A percentile compares a stretch with the other conserved stretches of the same genome.
phyloP scores from a whole-genome alignment of 2,888 invertebrate species.

The Linnaemya tessellans region DNA sequence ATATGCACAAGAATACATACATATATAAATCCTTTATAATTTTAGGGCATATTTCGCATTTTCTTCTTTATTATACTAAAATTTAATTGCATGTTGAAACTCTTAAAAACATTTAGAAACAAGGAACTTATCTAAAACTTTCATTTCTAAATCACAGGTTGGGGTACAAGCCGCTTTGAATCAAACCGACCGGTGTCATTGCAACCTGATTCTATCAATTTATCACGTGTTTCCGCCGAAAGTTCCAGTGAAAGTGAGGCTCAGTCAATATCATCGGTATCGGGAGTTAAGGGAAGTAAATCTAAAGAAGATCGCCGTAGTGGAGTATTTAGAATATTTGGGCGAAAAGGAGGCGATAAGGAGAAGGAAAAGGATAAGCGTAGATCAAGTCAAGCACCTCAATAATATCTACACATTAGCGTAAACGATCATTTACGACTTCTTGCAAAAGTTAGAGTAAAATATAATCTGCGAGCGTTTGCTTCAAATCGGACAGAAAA shows the following conservation, averaged over 20 bases:
- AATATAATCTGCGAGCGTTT: neutral
- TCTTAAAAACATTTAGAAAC: neutral
- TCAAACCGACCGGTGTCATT: slow-evolving; percentile 81
- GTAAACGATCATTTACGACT: slow-evolving; percentile 24
- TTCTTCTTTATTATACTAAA: slow-evolving; percentile 1
- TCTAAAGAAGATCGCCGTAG: slow-evolving; percentile 81
- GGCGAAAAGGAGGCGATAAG: slow-evolving; percentile 81
- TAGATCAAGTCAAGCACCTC: slow-evolving; percentile 81
- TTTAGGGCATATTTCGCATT: slow-evolving; percentile 48
- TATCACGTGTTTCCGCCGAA: slow-evolving; percentile 81
- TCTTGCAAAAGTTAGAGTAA: slow-evolving; percentile 5
- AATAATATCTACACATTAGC: slow-evolving; percentile 70
- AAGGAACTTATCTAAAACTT: neutral
- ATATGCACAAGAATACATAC: no score
- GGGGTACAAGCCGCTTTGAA: slow-evolving; percentile 82
- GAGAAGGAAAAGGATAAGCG: slow-evolving; percentile 79
- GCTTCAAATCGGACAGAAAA: slow-evolving; percentile 7
- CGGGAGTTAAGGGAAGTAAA: slow-evolving; percentile 80
- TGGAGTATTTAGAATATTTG: slow-evolving; percentile 83
- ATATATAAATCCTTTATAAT: no score
- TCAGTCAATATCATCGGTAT: slow-evolving; percentile 83
- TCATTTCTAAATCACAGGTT: slow-evolving; percentile 77
- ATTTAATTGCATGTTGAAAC: slow-evolving; percentile 35
- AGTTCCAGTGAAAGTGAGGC: slow-evolving; percentile 84
- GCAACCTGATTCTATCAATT: slow-evolving; percentile 80